These are phyloP conservation scores for Amia ocellicauda DNA, from an alignment of 2,113 vertebrate genomes.

Conservation along the genomic window DNA sequence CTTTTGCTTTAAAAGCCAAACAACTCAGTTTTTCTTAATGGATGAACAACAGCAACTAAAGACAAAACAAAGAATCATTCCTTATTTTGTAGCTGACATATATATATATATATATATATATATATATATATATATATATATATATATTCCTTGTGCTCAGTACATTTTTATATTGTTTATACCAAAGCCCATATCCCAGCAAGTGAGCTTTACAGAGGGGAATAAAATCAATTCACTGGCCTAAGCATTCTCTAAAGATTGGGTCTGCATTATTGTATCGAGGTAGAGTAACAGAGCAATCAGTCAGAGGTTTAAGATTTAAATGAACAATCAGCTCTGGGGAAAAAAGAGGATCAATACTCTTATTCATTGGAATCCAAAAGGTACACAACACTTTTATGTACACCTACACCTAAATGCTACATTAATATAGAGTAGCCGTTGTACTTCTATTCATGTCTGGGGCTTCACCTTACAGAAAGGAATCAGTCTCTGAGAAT, in stretches of 20 bases:
- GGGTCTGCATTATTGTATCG: slow-evolving; percentile 50
- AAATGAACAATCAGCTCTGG: slow-evolving; percentile 58
- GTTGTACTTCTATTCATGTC: not conserved
- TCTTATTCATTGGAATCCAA: slow-evolving; percentile 18
- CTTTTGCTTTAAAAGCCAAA: too few species aligned
- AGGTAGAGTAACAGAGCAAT: slow-evolving; percentile 65
- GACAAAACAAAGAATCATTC: not conserved
- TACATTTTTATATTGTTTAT: not conserved
- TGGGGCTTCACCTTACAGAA: not conserved
- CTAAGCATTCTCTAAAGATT: slow-evolving; percentile 35
- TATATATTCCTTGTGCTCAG: not conserved
- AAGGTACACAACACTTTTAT: not conserved
- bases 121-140: too few species aligned
- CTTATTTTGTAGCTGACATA: too few species aligned
- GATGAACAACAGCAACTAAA: not conserved
- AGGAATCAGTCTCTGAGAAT: not conserved
- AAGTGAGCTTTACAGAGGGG: slow-evolving; percentile 7
- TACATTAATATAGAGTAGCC: slow-evolving; percentile 1
- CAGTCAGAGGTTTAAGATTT: slow-evolving; percentile 65
- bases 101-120: too few species aligned
- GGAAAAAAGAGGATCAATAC: slow-evolving; percentile 17
- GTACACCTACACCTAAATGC: slow-evolving; percentile 1
- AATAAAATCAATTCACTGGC: slow-evolving; percentile 21
- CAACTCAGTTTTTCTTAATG: too few species aligned
- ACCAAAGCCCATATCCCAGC: not conserved